Evolutionary conservation across 64 coral and sea anemone genomes (phyloP), one percentile per base, ranked within the genome.

Genomic region (Montipora capricornis): DNA sequence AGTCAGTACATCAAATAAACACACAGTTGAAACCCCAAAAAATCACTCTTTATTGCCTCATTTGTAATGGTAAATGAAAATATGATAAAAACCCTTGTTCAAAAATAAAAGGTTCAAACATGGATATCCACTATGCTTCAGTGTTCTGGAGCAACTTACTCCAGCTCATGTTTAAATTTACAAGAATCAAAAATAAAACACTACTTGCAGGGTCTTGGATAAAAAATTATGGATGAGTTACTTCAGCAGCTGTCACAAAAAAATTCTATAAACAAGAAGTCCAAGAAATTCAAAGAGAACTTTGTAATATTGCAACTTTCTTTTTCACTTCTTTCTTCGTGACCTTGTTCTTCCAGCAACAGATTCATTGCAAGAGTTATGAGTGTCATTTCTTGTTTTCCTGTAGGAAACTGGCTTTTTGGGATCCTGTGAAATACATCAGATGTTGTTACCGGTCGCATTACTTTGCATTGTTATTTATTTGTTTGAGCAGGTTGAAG

Each of bases 291-390:
- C 6, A 17, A 3, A n/a, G 17, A 78, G 15, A 50, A 49, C 15
- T 19, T 10, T 77, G 44, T 7, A 59, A 58, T 20, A 16, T 37
- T 20, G 0, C 19, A 48, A 15, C 14, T 8, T 37, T 74, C 69
- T 46, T 7, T 77, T 44, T 91, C 78, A 91, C 37, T 81, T 91
- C 68, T 78, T 50, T 81, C 50, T 92, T 24, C 17, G 80, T 5
- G 90, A 92, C 47, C 90, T 83, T 19, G 90, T 92, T 67, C 90
- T 50, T 55, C 73, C 68, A 14, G 90, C 68, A 53, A 92, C 69
- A 60, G 90, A 92, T 47, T 82, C 81, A 82, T 92, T 86, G 10
- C 61, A 81, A 61, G 70, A 6, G 70, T 84, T 58, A 3, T 29
- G 90, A 49, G 70, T 16, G 70, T 84, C 53, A 3, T 29, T 59